A percentile compares a stretch with the other conserved stretches of the same genome.
phyloP scores from a whole-genome alignment of 2,113 vertebrate genomes.

The Corydoras maculifer region DNA sequence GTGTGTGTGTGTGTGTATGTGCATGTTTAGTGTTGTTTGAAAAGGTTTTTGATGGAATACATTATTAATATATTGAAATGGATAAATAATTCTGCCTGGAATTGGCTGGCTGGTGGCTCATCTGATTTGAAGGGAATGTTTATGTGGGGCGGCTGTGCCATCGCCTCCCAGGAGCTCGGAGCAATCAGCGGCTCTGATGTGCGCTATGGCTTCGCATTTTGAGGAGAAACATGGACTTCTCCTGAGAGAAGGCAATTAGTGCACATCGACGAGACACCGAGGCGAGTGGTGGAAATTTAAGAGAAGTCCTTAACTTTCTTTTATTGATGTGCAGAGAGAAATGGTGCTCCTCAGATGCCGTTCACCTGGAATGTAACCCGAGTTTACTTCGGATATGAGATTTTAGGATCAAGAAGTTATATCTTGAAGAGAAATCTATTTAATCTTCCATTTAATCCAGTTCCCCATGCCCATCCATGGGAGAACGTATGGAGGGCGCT shows the following conservation, averaged over 20 bases:
- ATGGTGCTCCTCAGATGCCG: neutral
- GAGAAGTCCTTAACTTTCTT: slow-evolving; percentile 37
- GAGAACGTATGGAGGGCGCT: no score
- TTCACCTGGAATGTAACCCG: neutral
- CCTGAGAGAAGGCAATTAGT: slow-evolving; percentile 30
- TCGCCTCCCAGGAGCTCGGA: slow-evolving; percentile 41
- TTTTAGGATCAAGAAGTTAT: no score
- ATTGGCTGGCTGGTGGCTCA: slow-evolving; percentile 45
- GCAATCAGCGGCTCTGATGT: slow-evolving; percentile 29
- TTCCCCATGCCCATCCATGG: no score
- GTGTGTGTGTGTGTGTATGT: slow-evolving; percentile 18
- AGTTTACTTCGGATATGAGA: no score
- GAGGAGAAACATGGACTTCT: slow-evolving; percentile 22
- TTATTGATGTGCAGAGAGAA: slow-evolving; percentile 1
- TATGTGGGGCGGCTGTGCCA: slow-evolving; percentile 44
- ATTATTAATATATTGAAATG: slow-evolving; percentile 56
- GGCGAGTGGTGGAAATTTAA: slow-evolving; percentile 16
- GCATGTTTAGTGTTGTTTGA: slow-evolving; percentile 47
- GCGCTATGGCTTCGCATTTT: slow-evolving; percentile 22
- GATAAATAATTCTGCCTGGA: slow-evolving; percentile 49
- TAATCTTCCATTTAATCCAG: no score
- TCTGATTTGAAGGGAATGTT: slow-evolving; percentile 39
- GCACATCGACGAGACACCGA: slow-evolving; percentile 37
- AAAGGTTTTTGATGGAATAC: slow-evolving; percentile 50
- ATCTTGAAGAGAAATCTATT: no score